phyloP scores from a whole-genome alignment of 2,113 vertebrate species.

The Dendrocopos noguchii region DNA sequence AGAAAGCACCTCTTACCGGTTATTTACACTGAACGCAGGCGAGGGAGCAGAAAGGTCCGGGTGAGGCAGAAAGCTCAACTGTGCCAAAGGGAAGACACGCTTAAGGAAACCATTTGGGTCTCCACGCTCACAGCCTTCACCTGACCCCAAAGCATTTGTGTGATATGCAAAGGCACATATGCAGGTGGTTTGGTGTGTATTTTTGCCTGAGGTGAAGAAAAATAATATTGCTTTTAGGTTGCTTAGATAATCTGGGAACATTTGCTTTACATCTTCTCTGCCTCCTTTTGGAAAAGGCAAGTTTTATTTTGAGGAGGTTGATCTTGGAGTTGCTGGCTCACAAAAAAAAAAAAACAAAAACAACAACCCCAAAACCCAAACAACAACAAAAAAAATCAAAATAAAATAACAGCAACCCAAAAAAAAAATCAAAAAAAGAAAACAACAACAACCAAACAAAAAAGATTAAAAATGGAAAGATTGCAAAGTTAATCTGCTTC shows the following conservation, averaged over 20 bases:
- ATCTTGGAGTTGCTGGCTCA: not conserved
- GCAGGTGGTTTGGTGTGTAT: not conserved
- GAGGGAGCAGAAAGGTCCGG: fast-evolving
- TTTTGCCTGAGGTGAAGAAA: not conserved
- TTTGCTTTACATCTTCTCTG: not conserved
- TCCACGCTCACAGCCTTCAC: not conserved
- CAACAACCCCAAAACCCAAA: too few species aligned
- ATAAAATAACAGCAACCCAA: too few species aligned
- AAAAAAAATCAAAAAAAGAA: too few species aligned
- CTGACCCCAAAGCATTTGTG: not conserved
- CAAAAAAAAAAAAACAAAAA: too few species aligned
- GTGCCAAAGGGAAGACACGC: not conserved
- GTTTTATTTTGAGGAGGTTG: not conserved
- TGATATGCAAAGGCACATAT: not conserved
- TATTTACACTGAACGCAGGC: not conserved
- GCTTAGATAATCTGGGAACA: not conserved
- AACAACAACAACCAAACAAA: too few species aligned
- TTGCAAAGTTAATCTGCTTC: not conserved
- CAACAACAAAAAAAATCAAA: too few species aligned
- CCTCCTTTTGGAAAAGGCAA: not conserved
- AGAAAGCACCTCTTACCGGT: not conserved
- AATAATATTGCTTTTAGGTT: not conserved
- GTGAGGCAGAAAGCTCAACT: not conserved
- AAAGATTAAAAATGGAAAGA: not conserved
- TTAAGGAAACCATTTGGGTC: not conserved